A percentile compares a stretch with the other conserved stretches of the same genome.
Conservation (phyloP, 2,113 vertebrate genomes). For the Limanda limanda region DNA sequence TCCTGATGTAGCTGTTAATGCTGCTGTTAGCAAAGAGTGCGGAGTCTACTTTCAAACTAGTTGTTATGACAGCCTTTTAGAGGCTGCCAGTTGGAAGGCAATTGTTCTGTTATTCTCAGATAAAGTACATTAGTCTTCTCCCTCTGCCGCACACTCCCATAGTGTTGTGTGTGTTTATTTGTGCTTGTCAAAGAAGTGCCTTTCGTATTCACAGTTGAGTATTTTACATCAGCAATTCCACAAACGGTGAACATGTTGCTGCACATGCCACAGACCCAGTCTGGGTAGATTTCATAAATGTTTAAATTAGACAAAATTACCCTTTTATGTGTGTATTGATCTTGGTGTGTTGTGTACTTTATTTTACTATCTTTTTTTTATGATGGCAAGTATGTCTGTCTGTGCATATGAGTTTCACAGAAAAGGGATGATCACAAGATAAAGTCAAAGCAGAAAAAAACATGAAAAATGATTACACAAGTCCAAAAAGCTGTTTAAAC, state of each 20-base stretch:
- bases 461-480: background rate
- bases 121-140: constrained; percentile 23
- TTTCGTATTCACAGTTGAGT: background rate
- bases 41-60: constrained; percentile 22
- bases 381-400: background rate
- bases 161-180: background rate
- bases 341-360: background rate
- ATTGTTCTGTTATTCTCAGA: constrained; percentile 40
- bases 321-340: background rate
- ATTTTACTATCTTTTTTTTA: background rate
- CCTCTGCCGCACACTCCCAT: background rate
- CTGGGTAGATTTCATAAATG: background rate
- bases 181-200: constrained; percentile 8
- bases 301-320: background rate
- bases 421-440: background rate
- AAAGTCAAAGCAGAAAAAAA: background rate
- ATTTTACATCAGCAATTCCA: background rate
- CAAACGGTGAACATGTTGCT: constrained; percentile 5
- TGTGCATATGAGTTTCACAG: background rate
- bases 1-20: constrained; percentile 38
- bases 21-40: constrained; percentile 28
- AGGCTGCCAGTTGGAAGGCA: constrained; percentile 26
- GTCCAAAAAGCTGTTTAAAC: background rate
- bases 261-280: background rate
- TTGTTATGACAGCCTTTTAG: constrained; percentile 51